Conservation (phyloP, 2,797 vertebrate genomes). For the Coracias cyanogaster region DNA sequence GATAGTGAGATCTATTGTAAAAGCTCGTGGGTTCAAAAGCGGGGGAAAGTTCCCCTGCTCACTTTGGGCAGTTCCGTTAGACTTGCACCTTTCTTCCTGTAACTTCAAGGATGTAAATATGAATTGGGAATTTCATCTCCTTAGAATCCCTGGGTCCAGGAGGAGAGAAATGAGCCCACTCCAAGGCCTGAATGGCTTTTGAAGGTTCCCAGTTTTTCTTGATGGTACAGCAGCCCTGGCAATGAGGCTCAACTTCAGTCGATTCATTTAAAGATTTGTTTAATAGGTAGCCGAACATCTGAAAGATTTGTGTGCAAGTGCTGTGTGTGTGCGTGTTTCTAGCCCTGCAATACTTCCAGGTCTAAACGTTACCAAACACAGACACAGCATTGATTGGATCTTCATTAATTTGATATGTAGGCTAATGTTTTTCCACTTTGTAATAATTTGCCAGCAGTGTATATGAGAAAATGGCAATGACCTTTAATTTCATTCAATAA, state of each 20-base stretch:
- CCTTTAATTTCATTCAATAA: neutral
- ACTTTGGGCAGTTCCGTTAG: neutral
- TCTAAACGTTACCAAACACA: neutral
- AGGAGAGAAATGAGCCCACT: neutral
- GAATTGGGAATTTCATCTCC: neutral
- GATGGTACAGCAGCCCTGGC: rapidly evolving
- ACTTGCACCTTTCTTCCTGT: neutral
- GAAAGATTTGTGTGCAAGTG: neutral
- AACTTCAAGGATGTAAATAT: neutral
- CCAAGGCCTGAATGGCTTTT: neutral
- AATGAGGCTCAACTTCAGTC: neutral
- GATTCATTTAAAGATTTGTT: neutral
- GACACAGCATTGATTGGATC: neutral
- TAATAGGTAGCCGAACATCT: neutral
- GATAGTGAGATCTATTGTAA: neutral
- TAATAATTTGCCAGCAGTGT: neutral
- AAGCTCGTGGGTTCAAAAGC: neutral
- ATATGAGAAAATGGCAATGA: neutral
- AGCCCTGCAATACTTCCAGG: neutral
- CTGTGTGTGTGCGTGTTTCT: neutral
- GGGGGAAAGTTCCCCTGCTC: neutral
- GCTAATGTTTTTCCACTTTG: neutral
- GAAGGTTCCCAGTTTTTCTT: neutral
- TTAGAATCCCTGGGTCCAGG: neutral
- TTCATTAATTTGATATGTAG: neutral